Evolutionary conservation across 1,140 invertebrate species (phyloP), one percentile per base, ranked within the genome.

Genomic region (Helicorthomorpha holstii): DNA sequence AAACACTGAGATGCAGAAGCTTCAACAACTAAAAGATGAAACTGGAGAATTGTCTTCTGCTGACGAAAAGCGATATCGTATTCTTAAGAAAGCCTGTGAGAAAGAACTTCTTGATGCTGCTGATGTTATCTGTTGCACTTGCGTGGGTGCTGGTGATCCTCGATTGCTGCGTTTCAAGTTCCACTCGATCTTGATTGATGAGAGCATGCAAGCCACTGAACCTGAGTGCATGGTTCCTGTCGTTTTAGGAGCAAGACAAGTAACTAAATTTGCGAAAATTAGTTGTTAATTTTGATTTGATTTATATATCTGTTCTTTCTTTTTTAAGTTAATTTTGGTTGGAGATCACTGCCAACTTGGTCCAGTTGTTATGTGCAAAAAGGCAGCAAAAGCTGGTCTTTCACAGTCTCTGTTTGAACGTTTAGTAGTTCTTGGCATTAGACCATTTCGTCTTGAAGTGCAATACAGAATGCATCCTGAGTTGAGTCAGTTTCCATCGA

Each of bases 391-490:
- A 49, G 94, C 95, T 24, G 96, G 96, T 0, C 75, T 99, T 1
- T 93, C 90, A 0, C 94, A 98, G 66, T 97, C 92, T 16, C 72
- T 99, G 3, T 99, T 99, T 69, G 96, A 99, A 65, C 74, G 96
- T 16, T 71, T 99, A 0, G 95, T 99, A 0, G 89, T 98, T 0
- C 73, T 99, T 2, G 92, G 93, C 10, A 96, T 96, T 55, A 74
- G 91, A 43, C 93, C 93, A 0, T 91, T 96, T 66, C 77, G 93
- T 1, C 69, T 97, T 1, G 92, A 97, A 69, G 96, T 99, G 1
- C 96, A 99, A 65, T 99, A 99, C 65, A 79, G 96, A 50, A 99
- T 99, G 96, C 89, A 94, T 64, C 96, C 96, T 0, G 89, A 94
- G 61, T 72, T 99, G 0, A 94, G 89, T 0, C 77, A 90, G 43